Percentiles rank a stretch among this genome's conserved stretches.
phyloP scores from a whole-genome alignment of 2,888 invertebrate genomes.

The Hymenopus coronatus region DNA sequence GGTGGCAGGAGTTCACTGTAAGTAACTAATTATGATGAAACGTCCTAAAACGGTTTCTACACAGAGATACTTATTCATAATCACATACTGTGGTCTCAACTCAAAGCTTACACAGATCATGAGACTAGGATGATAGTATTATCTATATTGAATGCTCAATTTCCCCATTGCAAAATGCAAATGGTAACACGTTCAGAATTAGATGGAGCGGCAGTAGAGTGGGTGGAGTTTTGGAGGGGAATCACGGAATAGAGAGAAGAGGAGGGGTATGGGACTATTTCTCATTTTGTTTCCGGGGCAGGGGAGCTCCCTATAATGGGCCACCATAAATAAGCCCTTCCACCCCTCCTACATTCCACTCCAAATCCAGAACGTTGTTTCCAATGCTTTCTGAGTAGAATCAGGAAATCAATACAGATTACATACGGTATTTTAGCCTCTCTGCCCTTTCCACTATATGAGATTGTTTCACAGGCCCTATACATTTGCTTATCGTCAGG shows the following conservation, averaged over 20 bases:
- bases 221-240: neutral
- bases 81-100: no score
- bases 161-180: neutral
- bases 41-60: no score
- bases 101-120: no score
- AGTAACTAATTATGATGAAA: no score
- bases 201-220: neutral
- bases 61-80: no score
- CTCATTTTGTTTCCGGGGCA: slow-evolving; percentile 7
- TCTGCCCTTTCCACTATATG: neutral
- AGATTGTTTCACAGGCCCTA: neutral
- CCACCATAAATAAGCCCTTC: slow-evolving; percentile 1
- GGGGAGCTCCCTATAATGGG: slow-evolving; percentile 1
- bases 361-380: slow-evolving; percentile 2
- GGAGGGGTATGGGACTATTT: neutral
- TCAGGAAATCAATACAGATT: neutral
- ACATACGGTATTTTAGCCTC: neutral
- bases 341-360: neutral
- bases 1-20: no score
- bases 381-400: neutral
- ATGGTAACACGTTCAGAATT: neutral
- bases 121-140: neutral
- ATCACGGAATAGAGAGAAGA: neutral
- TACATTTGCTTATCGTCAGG: neutral
- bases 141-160: neutral